Evolutionary conservation across 2,113 vertebrate species (phyloP).

Genomic region (Lipophrys pholis): DNA sequence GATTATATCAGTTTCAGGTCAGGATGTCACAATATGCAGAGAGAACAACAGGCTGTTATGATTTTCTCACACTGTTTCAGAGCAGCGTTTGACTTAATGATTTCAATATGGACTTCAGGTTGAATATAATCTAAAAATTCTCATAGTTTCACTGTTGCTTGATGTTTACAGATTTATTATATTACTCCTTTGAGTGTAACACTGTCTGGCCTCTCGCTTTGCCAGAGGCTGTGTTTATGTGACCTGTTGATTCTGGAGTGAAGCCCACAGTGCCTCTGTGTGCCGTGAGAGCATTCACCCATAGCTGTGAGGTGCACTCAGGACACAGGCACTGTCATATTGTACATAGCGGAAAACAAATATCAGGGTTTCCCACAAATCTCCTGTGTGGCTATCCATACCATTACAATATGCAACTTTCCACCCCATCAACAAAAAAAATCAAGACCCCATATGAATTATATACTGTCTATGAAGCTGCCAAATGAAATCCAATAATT

Average conservation of each 20-base stretch:
- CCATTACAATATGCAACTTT: slow-evolving; percentile 21
- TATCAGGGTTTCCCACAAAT: not conserved
- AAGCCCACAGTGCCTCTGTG: slow-evolving; percentile 1
- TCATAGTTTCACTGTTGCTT: rapidly evolving
- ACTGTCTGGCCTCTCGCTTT: not conserved
- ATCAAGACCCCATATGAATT: slow-evolving; percentile 39
- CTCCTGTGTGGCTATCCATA: not conserved
- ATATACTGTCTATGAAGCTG: slow-evolving; percentile 22
- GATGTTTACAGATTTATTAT: not conserved
- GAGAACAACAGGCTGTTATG: slow-evolving; percentile 10
- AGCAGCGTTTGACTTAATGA: not conserved
- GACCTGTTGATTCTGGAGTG: slow-evolving; percentile 4
- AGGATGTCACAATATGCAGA: slow-evolving; percentile 12
- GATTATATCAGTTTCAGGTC: slow-evolving; percentile 37
- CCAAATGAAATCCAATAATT: slow-evolving; percentile 38
- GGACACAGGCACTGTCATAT: slow-evolving; percentile 5
- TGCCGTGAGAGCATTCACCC: slow-evolving; percentile 13
- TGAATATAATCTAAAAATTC: not conserved
- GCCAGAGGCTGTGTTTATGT: not conserved
- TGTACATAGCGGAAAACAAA: slow-evolving; percentile 8
- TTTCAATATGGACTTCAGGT: slow-evolving; percentile 4
- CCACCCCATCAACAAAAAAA: slow-evolving; percentile 14
- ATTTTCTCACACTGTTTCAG: not conserved
- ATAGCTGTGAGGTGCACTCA: not conserved
- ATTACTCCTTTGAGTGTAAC: not conserved